Base-by-base conservation (phyloP, 2,888 invertebrate species). In the Agrochola circellaris region DNA sequence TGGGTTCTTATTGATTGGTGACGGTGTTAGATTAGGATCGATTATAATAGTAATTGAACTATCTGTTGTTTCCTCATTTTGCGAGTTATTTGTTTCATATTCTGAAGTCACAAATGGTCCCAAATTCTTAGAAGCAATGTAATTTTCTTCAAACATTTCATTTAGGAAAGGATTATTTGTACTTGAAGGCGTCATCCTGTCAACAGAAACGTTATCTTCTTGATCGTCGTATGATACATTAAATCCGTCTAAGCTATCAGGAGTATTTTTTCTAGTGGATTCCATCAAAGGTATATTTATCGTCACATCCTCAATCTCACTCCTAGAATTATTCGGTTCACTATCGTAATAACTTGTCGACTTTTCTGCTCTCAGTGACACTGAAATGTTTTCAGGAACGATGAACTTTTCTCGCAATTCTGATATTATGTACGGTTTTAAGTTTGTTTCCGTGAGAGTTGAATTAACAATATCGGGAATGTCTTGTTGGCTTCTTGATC, bases 381-480 rank as follows among this genome's bases (percentile, higher is more conserved):
- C 95, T 11, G 94, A 93, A 85, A 96, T 94, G 82, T 88, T 94
- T 91, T 95, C 94, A 20, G 96, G 96, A 73, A 96, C 92, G 58
- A 96, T 95, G 58, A 94, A 91, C 87, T 94, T 95, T 77, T 95
- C 93, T 75, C 92, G 86, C 71, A 90, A 90, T 76, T 95, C 93
- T 61, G 90, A 66, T 77, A 92, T 79, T 61, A 90, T 82, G 78
- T 92, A 94, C 8, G 92, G 86, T 84, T 92, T 94, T 34, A 85
- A 65, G 71, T 91, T 92, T 1, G 87, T 82, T 56, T 96, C 96
- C 70, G 84, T 91, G 26, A 95, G 91, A 5, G 96, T 96, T 38
- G 97, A 97, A 89, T 97, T 96, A 1, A 97, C 95, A 75, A 97
- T 93, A 83, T 97, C 97, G 26, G 97, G 97, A 75, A 97, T 95